Percentiles rank a stretch among this genome's conserved stretches.
These are phyloP conservation scores for Trachurus trachurus DNA, from an alignment of 2,797 vertebrate genomes.

Conservation along the genomic window DNA sequence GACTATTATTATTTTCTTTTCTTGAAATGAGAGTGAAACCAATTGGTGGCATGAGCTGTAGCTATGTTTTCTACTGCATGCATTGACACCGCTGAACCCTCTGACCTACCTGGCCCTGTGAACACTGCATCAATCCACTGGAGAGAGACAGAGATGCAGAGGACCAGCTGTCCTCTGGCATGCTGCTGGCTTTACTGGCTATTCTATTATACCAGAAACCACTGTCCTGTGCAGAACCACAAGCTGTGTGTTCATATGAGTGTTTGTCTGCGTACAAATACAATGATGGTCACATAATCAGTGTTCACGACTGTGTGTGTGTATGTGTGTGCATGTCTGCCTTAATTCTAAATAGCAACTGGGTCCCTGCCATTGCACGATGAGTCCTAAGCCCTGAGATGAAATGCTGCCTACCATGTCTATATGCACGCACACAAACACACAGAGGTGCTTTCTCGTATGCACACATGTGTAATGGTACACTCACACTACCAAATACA, in stretches of 20 bases:
- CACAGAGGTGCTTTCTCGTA: conserved; percentile 10
- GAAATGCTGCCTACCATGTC: conserved; percentile 45
- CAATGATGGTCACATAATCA: conserved; percentile 12
- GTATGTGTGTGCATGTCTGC: neutral
- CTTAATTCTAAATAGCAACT: conserved; percentile 54
- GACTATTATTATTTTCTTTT: neutral
- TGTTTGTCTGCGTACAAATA: conserved; percentile 13
- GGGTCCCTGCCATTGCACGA: conserved; percentile 34
- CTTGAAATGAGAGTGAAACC: neutral
- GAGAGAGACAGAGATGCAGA: neutral
- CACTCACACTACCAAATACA: conserved; percentile 36
- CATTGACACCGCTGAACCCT: neutral
- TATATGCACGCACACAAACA: neutral
- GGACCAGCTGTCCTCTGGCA: conserved; percentile 24
- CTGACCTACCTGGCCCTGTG: neutral
- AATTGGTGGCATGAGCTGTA: neutral
- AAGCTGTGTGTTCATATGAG: conserved; percentile 10
- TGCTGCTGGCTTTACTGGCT: conserved; percentile 33
- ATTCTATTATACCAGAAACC: conserved; percentile 26
- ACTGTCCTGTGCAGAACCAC: conserved; percentile 35
- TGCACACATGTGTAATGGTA: conserved; percentile 34
- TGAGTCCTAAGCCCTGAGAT: conserved; percentile 43
- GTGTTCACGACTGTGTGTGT: conserved; percentile 4
- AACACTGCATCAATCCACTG: neutral
- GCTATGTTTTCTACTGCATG: neutral